Conservation (phyloP, 2,797 vertebrate species). For the Corythornis leucogaster region DNA sequence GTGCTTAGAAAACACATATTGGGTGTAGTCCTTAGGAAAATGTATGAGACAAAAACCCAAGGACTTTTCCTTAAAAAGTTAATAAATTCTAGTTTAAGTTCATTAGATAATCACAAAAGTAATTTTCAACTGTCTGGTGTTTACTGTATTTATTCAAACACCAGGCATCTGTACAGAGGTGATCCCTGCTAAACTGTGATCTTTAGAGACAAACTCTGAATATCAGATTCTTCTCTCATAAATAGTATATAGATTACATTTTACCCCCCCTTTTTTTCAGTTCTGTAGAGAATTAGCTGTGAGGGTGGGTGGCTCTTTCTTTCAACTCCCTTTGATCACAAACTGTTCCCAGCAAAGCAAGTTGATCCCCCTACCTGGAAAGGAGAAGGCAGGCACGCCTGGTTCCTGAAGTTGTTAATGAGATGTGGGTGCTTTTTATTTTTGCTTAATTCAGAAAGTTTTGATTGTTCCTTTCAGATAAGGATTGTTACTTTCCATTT, state of each 20-base stretch:
- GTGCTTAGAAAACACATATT: not conserved
- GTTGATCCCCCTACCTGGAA: not conserved
- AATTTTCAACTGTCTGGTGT: not conserved
- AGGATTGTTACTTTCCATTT: not conserved
- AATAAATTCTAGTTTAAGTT: not conserved
- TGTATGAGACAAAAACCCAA: not conserved
- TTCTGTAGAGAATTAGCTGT: not conserved
- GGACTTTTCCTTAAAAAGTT: not conserved
- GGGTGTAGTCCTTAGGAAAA: not conserved
- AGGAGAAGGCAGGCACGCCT: not conserved
- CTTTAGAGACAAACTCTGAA: not conserved
- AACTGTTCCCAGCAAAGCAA: not conserved
- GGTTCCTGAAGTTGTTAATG: not conserved
- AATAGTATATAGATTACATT: not conserved
- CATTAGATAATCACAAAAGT: not conserved
- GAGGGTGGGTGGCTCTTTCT: not conserved
- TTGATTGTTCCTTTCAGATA: not conserved
- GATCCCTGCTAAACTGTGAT: not conserved
- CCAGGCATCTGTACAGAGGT: not conserved
- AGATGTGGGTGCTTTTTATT: not conserved
- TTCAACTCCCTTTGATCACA: not conserved
- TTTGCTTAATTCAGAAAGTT: not conserved
- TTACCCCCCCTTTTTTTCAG: not conserved
- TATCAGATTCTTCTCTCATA: not conserved
- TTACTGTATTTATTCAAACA: not conserved